Evolutionary conservation across 1,140 invertebrate genomes (phyloP), one percentile per base, ranked within the genome.

Genomic region (Drosophila kanapiae): DNA sequence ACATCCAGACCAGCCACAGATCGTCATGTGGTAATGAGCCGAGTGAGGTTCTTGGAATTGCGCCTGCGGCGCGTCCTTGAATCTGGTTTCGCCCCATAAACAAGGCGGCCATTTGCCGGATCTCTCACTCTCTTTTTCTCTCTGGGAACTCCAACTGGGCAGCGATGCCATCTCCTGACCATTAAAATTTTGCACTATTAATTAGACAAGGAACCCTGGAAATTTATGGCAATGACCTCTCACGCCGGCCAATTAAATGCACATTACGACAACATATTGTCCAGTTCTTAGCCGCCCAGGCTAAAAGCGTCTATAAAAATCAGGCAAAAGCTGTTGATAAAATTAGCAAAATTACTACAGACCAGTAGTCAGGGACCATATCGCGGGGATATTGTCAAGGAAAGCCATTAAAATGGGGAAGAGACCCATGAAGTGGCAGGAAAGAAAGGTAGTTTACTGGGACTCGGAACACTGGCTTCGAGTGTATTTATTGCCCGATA

Each of bases 121-220:
- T 38, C 67, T 43, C 40, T 61, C 33, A 57, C 75, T 33, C 43
- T 54, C 51, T 27, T 51, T 48, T 13, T 35, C 27, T 56, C 61
- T 16, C 43, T 56, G 47, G 49, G 16, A 59, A 60, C 38, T 47
- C 38, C 59, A n/a, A 49, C 57, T 23, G 31, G 10, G 31, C 38
- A 43, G 53, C 38, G 37, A 68, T 64, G 29, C 64, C 65, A 68
- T 68, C 65, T 68, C 23, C 40, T 48, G 51, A 13, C 49, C 75
- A 85, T 86, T 75, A 82, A 82, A 78, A 64, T 82, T 65, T 79
- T 85, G 70, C 75, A 79, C 82, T 68, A 85, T 85, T 85, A 85
- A 85, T 85, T 85, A 85, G 78, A 72, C 65, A 76, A 59, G 53
- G 61, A 78, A 75, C 60, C 70, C 51, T 38, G 49, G 33, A 61